A percentile compares a stretch with the other conserved stretches of the same genome.
Evolutionary conservation across 2,888 invertebrate genomes (phyloP).

Genomic region (Melinaea menophilus): DNA sequence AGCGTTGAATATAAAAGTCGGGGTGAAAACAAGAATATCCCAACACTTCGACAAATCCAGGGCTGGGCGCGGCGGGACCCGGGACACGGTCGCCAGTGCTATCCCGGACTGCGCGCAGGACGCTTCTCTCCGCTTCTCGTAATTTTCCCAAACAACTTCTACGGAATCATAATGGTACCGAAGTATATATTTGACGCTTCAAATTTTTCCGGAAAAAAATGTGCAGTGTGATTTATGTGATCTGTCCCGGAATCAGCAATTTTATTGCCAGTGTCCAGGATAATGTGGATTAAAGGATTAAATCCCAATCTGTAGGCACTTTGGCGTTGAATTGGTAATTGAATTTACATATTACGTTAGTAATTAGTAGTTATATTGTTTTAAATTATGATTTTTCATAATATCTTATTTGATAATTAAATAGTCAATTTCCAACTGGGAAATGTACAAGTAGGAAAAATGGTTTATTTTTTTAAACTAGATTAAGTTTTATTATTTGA

Average conservation of each 20-base stretch:
- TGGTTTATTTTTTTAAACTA: too few relatives aligned
- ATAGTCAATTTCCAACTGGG: too few relatives aligned
- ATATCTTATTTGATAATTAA: too few relatives aligned
- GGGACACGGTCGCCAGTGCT: slow-evolving; percentile 41
- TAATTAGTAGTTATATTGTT: not conserved
- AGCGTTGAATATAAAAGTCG: slow-evolving; percentile 43
- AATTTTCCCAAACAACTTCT: slow-evolving; percentile 36
- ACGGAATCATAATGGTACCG: slow-evolving; percentile 49
- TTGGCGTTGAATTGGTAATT: slow-evolving; percentile 21
- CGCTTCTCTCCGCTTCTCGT: slow-evolving; percentile 30
- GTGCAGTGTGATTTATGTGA: slow-evolving; percentile 44
- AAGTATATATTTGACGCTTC: slow-evolving; percentile 42
- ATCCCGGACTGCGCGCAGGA: slow-evolving; percentile 47
- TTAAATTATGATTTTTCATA: too few relatives aligned
- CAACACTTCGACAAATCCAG: slow-evolving; percentile 30
- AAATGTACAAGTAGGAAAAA: too few relatives aligned
- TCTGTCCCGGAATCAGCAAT: slow-evolving; percentile 10
- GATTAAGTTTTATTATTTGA: too few relatives aligned
- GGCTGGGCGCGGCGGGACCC: slow-evolving; percentile 41
- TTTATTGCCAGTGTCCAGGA: slow-evolving; percentile 9
- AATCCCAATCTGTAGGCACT: slow-evolving; percentile 17
- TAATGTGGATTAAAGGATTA: slow-evolving; percentile 22
- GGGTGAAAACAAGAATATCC: slow-evolving; percentile 43
- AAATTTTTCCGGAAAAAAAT: slow-evolving; percentile 46
- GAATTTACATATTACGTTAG: slow-evolving; percentile 1